phyloP scores from a whole-genome alignment of 92 coral and sea anemone genomes.

The Paramuricea clavata region DNA sequence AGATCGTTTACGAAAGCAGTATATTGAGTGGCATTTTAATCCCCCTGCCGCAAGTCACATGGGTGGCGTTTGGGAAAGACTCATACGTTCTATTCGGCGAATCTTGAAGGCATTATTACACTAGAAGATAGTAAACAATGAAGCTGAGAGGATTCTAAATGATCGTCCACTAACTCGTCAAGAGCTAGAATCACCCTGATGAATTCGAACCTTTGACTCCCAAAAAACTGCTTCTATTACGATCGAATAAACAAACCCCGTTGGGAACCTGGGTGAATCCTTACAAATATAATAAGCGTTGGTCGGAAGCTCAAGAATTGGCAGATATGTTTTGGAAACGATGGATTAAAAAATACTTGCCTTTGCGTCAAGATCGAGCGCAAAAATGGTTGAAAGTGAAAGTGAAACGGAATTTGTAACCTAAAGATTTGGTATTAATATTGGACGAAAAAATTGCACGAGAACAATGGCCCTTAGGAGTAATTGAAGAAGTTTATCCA shows the following conservation, averaged over 20 bases:
- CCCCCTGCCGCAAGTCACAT: slow-evolving; percentile 48
- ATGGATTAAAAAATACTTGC: slow-evolving; percentile 40
- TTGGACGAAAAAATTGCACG: slow-evolving; percentile 26
- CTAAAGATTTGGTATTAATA: slow-evolving; percentile 19
- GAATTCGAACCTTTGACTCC: slow-evolving; percentile 44
- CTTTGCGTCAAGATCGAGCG: slow-evolving; percentile 34
- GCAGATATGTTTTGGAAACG: slow-evolving; percentile 42
- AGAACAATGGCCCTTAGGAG: slow-evolving; percentile 49
- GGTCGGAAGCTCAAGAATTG: slow-evolving; percentile 35
- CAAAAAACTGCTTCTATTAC: slow-evolving; percentile 33
- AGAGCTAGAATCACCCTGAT: no score
- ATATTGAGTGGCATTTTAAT: slow-evolving; percentile 49
- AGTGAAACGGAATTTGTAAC: slow-evolving; percentile 1
- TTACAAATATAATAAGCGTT: slow-evolving; percentile 8
- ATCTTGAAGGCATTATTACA: slow-evolving; percentile 24
- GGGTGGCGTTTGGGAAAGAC: slow-evolving; percentile 54
- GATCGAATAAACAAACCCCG: slow-evolving; percentile 5
- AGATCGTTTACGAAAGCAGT: slow-evolving; percentile 24
- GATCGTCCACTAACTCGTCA: slow-evolving; percentile 39
- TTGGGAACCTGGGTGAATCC: slow-evolving; percentile 15
- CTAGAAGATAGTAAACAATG: slow-evolving; percentile 28
- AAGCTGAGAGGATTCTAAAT: slow-evolving; percentile 45
- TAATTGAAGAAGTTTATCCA: slow-evolving; percentile 13
- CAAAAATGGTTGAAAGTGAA: slow-evolving; percentile 10
- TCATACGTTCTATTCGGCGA: slow-evolving; percentile 31